These are phyloP conservation scores for Amblyopsis hoosieri DNA, from an alignment of 2,797 vertebrate genomes.

Conservation along the genomic window DNA sequence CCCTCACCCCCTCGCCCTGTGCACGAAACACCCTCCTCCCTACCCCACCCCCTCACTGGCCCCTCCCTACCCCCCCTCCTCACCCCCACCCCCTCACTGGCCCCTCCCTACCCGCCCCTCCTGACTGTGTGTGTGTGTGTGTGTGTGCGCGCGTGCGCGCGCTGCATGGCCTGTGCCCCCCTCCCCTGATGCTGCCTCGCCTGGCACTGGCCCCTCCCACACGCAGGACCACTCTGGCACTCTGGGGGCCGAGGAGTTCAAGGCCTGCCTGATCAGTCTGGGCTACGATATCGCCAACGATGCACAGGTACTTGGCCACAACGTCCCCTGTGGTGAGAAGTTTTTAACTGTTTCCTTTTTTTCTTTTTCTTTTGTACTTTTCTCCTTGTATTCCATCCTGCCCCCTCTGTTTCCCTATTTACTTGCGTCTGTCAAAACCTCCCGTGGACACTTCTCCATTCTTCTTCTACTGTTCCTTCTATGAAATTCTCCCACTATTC, in stretches of 20 bases:
- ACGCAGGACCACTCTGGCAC: constrained; percentile 98
- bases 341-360: constrained; percentile 70
- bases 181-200: constrained; percentile 31
- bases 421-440: constrained; percentile 26
- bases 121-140: background rate
- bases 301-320: constrained; percentile 88
- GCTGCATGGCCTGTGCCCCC: constrained; percentile 80
- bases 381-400: constrained; percentile 13
- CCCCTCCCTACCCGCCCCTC: constrained; percentile 53
- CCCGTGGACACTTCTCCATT: constrained; percentile 6
- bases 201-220: constrained; percentile 64
- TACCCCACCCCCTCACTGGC: constrained; percentile 9
- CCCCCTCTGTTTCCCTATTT: constrained; percentile 61
- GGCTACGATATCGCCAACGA: constrained; percentile 99
- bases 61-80: constrained; percentile 20
- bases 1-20: constrained; percentile 53
- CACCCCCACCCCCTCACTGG: constrained; percentile 13
- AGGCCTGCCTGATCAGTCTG: constrained; percentile 99
- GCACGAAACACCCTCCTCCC: constrained; percentile 32
- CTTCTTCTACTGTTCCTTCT: constrained; percentile 49
- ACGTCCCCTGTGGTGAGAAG: constrained; percentile 42
- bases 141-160: constrained; percentile 50
- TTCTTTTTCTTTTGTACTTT: constrained; percentile 68
- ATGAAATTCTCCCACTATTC: constrained; percentile 21
- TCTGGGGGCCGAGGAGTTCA: constrained; percentile 99